phyloP scores from a whole-genome alignment of 2,113 vertebrate genomes.

The Podiceps cristatus region DNA sequence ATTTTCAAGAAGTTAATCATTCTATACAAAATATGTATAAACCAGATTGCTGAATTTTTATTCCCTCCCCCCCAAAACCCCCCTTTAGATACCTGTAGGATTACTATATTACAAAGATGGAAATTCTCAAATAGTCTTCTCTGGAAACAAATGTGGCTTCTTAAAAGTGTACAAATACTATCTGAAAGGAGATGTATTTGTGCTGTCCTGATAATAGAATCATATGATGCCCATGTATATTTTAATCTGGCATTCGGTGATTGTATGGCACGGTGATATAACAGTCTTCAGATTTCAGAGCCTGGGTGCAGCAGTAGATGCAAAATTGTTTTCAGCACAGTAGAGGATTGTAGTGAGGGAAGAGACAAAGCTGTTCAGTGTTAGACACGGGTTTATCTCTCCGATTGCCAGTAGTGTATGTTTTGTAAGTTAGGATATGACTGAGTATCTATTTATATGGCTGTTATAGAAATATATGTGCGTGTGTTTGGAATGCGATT shows the following conservation, averaged over 20 bases:
- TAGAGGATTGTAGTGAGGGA: background rate
- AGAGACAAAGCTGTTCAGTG: background rate
- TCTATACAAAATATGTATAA: background rate
- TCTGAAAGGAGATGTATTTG: background rate
- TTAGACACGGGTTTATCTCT: constrained; percentile 26
- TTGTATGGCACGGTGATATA: background rate
- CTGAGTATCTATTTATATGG: background rate
- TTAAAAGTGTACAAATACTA: background rate
- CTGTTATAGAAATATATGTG: background rate
- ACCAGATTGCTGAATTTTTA: rapidly evolving
- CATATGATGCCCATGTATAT: background rate
- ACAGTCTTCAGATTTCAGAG: background rate
- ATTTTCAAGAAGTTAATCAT: background rate
- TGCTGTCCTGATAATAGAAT: background rate
- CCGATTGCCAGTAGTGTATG: background rate
- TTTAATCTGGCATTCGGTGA: background rate
- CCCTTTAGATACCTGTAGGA: background rate
- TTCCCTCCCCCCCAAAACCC: background rate
- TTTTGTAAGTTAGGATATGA: constrained; percentile 8
- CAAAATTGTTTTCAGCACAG: background rate
- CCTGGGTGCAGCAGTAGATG: background rate
- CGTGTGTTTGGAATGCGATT: background rate
- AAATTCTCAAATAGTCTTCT: background rate
- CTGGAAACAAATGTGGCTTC: background rate
- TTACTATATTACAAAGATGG: background rate